Evolutionary conservation across 2,888 invertebrate species (phyloP), one percentile per base, ranked within the genome.

Genomic region (Platycnemis pennipes): DNA sequence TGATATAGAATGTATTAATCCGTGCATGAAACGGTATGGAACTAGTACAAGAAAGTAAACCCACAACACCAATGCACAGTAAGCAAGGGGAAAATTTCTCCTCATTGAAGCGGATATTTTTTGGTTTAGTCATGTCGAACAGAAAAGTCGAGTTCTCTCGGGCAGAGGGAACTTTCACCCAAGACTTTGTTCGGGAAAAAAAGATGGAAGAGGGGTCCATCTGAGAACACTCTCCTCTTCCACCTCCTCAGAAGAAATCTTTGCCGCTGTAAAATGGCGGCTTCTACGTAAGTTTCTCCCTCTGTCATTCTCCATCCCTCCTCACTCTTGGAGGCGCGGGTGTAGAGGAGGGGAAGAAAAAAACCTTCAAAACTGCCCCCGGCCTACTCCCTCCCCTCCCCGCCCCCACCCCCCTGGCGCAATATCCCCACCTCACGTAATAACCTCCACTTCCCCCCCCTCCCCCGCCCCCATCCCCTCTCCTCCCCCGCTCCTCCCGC

Each of bases 251-350:
- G 69, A 91, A 89, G 89, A 89, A 89, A 89, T 91, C 63, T 91
- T 91, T 69, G 91, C 91, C 91, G 91, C 91, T 91, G 63, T 91
- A 91, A 91, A 91, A 91, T 91, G 91, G 91, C 91, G 91, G 91
- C 56, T 42, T 42, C 89, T 53, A 56, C 89, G 89, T 63, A 91
- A 91, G 91, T 63, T 91, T 91, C 91, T 91, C 91, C 91, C 63
- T 91, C 91, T 91, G 91, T 91, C 91, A 91, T 63, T 44, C 63
- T 45, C 69, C 89, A 44, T 53, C 53, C 88, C 88, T 88, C 88
- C 88, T 45, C 26, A 44, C 13, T 5, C 37, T 37, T 77, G 31
- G 77, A 37, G 63, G 26, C 26, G 19, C 22, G 63, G 63, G 63
- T 63, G 63, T 63, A 63, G 22, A 26, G 63, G 26, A 63, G 49